Percentiles rank a stretch among this genome's conserved stretches.
Conservation (phyloP, 2,888 invertebrate genomes). For the Phortica magna region DNA sequence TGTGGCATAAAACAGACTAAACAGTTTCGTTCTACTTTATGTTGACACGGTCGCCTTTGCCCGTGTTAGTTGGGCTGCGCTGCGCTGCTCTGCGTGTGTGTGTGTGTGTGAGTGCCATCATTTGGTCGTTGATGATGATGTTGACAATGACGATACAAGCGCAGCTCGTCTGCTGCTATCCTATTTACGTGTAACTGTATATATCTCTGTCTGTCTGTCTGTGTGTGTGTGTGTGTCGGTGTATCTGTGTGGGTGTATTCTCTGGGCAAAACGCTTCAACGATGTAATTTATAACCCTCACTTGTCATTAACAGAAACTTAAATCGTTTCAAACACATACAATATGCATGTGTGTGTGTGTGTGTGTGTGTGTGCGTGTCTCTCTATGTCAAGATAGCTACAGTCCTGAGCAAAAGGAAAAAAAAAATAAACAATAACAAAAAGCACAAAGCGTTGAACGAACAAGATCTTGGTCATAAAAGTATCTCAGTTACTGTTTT, state of each 20-base stretch:
- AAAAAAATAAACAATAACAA: not conserved
- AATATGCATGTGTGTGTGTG: constrained; percentile 23
- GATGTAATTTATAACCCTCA: constrained; percentile 73
- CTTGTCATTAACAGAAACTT: constrained; percentile 72
- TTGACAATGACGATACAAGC: constrained; percentile 15
- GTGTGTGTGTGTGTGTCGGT: not conserved
- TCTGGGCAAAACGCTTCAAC: constrained; percentile 62
- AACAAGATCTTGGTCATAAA: not conserved
- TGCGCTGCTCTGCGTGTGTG: not conserved
- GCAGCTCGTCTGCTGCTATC: constrained; percentile 13
- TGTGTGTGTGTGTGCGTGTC: not conserved
- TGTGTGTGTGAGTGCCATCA: not conserved
- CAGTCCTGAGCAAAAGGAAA: not conserved
- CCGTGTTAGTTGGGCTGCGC: not conserved
- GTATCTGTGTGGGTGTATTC: not conserved
- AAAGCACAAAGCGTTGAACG: not conserved
- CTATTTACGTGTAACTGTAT: constrained; percentile 14
- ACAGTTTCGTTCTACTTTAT: not conserved
- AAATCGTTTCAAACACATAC: constrained; percentile 58
- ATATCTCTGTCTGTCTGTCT: not conserved
- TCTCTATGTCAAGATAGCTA: not conserved
- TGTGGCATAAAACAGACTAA: constrained; percentile 28
- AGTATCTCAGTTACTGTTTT: constrained; percentile 32
- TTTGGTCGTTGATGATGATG: constrained; percentile 15
- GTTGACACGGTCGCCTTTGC: not conserved